Percentiles rank a stretch among this genome's conserved stretches.
phyloP scores from a whole-genome alignment of 1,140 invertebrate species.

The Harpegnathos saltator region DNA sequence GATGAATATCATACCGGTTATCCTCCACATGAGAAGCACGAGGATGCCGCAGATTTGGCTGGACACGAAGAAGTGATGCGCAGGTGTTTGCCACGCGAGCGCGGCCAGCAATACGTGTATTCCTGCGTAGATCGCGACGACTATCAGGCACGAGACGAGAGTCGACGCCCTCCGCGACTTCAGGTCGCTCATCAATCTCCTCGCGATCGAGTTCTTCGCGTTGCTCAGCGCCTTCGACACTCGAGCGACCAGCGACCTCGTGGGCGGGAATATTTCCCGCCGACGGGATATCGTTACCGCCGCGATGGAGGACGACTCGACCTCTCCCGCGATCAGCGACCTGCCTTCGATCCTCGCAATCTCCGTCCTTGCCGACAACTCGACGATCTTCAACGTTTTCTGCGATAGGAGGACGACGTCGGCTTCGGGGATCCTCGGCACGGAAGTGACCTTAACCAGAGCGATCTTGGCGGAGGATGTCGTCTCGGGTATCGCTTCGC shows the following conservation, averaged over 20 bases:
- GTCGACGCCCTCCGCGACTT: not conserved
- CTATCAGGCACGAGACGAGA: not conserved
- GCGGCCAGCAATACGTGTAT: constrained; percentile 67
- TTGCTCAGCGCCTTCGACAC: not conserved
- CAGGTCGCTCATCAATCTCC: not conserved
- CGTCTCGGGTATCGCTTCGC: not conserved
- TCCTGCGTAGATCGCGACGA: constrained; percentile 25
- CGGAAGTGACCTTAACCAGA: constrained; percentile 6
- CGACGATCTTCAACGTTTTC: not conserved
- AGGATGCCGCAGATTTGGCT: constrained; percentile 81
- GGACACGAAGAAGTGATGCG: constrained; percentile 77
- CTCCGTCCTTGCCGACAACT: not conserved
- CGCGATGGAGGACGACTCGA: not conserved
- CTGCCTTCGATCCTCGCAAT: not conserved
- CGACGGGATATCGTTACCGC: too few relatives aligned
- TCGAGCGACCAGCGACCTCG: not conserved
- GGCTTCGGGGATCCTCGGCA: not conserved
- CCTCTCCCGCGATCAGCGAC: not conserved
- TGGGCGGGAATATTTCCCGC: not conserved
- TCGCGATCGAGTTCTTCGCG: not conserved
- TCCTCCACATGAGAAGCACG: constrained; percentile 70
- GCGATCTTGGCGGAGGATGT: constrained; percentile 3
- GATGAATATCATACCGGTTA: constrained; percentile 56
- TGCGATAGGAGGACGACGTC: not conserved
- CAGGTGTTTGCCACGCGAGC: constrained; percentile 71